Percentiles rank a stretch among this genome's conserved stretches.
Evolutionary conservation across 2,797 vertebrate genomes (phyloP).

Genomic region (Squalus acanthias): DNA sequence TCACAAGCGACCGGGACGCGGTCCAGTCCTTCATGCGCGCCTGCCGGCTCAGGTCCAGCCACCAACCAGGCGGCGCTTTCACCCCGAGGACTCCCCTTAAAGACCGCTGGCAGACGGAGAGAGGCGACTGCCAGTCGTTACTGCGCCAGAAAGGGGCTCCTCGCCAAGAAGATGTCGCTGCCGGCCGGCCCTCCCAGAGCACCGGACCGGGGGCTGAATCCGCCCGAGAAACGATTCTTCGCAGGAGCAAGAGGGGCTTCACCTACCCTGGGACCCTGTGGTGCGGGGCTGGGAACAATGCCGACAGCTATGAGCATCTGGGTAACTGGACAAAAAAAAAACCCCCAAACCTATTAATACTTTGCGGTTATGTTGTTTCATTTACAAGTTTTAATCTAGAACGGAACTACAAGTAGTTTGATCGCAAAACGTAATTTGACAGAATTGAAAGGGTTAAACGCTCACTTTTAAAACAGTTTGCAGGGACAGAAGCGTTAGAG

Average conservation of each 20-base stretch:
- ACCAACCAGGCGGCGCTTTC: conserved; percentile 45
- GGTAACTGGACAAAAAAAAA: conserved; percentile 53
- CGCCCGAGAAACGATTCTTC: conserved; percentile 28
- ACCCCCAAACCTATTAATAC: too few relatives aligned
- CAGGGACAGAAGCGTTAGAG: background rate
- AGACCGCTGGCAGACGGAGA: background rate
- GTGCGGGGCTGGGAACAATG: conserved; percentile 78
- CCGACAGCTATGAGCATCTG: conserved; percentile 64
- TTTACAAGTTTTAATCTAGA: too few relatives aligned
- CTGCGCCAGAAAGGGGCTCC: too few relatives aligned
- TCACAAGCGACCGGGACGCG: conserved; percentile 48
- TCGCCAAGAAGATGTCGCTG: background rate
- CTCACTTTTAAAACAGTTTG: background rate
- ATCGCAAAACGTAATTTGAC: too few relatives aligned
- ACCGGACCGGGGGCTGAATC: background rate
- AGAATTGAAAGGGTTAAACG: background rate
- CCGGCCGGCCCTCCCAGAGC: background rate
- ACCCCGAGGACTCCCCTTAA: background rate
- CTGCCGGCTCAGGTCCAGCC: conserved; percentile 50
- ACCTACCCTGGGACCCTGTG: conserved; percentile 76
- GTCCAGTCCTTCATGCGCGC: conserved; percentile 57
- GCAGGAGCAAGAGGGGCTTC: conserved; percentile 64
- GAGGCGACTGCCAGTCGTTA: conserved; percentile 27
- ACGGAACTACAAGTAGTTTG: background rate
- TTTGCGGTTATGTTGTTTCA: background rate